Evolutionary conservation across 2,797 vertebrate species (phyloP), one percentile per base, ranked within the genome.

Genomic region (Arremon brunneinucha): DNA sequence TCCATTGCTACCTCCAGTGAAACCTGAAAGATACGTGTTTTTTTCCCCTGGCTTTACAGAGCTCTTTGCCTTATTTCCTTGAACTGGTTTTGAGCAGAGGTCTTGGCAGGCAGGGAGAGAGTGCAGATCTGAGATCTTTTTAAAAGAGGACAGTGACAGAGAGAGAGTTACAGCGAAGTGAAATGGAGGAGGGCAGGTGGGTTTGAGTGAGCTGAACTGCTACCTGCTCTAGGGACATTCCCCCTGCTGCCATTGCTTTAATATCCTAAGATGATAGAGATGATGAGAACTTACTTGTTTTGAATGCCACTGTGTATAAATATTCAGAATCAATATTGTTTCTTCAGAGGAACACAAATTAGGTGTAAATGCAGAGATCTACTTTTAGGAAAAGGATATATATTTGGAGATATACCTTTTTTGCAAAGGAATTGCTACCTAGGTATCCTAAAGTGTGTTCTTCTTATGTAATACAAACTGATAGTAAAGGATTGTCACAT

Each of bases 181-280:
- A 71, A 64, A 60, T 22, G 14, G 39, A 68, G 30, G 21, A 26
- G 32, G 10, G 11, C 13, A 64, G 17, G 30, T 34, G 70, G 14
- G 14, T 80, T 35, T 72, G 60, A 55, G 26, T 14, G 5, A 53
- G 21, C 18, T 83, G 35, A 69, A 39, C 49, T 65, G 3, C 7
- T 15, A 1, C 32, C 9, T 56, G 8, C 41, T 43, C 8, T 44
- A 28, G 24, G 11, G 18, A 2, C 5, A 52, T 14, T 39, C 9
- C 62, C 12, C 19, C 43, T 85, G 11, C 6, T 79, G 41, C 21
- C 53, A 9, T 78, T 75, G 8, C 9, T 87, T 84, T 50, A 64
- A 37, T 2, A 1, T 27, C 30, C 11, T 82, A 27, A 47, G 44
- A 68, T 18, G 3, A 20, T 52, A 23, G 8, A 2, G 1, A 4